Evolutionary conservation across 2,797 vertebrate genomes (phyloP).

Genomic region (Catamblyrhynchus diadema): DNA sequence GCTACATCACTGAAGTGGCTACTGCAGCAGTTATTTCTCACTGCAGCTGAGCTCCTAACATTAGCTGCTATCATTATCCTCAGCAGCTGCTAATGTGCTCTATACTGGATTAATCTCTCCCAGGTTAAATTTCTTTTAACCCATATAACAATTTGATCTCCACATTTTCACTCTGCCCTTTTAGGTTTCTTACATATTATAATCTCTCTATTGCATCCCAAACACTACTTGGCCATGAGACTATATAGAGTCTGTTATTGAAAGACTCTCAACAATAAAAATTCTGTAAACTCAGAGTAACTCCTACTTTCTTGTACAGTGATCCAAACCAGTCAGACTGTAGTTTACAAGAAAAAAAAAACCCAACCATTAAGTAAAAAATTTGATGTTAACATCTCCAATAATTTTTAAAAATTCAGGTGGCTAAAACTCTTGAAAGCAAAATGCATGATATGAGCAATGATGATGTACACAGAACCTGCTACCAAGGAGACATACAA

Average conservation of each 20-base stretch:
- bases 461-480: background rate
- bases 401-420: background rate
- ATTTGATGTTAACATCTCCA: background rate
- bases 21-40: background rate
- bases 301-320: background rate
- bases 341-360: background rate
- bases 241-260: background rate
- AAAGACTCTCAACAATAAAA: background rate
- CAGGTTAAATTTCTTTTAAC: background rate
- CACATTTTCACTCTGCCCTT: background rate
- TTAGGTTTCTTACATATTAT: background rate
- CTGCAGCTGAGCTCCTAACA: background rate
- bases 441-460: background rate
- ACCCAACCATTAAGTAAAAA: background rate
- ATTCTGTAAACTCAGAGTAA: background rate
- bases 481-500: background rate
- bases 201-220: background rate
- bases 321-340: background rate
- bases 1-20: background rate
- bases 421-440: background rate
- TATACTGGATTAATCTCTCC: background rate
- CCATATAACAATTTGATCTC: background rate
- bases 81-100: background rate
- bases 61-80: background rate
- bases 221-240: background rate